phyloP scores from a whole-genome alignment of 64 coral and sea anemone species.

The Hydrozoanthus tunicans region DNA sequence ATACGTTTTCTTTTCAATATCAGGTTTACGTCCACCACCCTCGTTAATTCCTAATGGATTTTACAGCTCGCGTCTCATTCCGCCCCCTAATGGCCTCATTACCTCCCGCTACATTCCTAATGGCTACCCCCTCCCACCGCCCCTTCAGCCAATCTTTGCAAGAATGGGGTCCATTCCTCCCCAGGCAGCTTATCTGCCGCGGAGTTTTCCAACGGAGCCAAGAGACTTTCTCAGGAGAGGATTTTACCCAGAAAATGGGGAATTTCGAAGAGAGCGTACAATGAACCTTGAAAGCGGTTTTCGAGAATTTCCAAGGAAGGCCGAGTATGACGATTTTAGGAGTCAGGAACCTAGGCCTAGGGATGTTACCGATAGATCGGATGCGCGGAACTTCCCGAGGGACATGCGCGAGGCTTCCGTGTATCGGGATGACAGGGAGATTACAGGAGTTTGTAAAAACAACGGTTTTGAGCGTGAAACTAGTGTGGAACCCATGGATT shows the following conservation, averaged over 20 bases:
- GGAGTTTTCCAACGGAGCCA: constrained; percentile 43
- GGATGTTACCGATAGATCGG: not conserved
- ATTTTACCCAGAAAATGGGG: constrained; percentile 7
- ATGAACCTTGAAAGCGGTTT: constrained; percentile 33
- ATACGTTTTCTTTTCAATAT: not conserved
- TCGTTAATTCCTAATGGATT: constrained; percentile 21
- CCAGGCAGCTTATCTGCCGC: constrained; percentile 42
- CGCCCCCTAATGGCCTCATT: constrained; percentile 39
- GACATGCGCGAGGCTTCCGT: not conserved
- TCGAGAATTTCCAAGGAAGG: not conserved
- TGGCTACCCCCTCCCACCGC: constrained; percentile 29
- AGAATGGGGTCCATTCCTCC: constrained; percentile 34
- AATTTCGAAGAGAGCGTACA: constrained; percentile 49
- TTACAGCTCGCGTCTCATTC: constrained; percentile 11
- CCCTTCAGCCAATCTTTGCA: constrained; percentile 35
- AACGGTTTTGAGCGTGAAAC: not conserved
- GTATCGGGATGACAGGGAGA: constrained; percentile 1
- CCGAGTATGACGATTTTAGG: constrained; percentile 15
- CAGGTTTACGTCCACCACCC: constrained; percentile 27
- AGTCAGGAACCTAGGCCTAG: not conserved
- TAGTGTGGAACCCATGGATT: not conserved
- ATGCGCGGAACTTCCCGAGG: not conserved
- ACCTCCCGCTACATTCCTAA: constrained; percentile 37
- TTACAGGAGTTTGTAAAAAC: not conserved
- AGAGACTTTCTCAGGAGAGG: constrained; percentile 39